These are phyloP conservation scores for Leptatherina wallacei DNA, from an alignment of 2,797 vertebrate species.

Conservation along the genomic window DNA sequence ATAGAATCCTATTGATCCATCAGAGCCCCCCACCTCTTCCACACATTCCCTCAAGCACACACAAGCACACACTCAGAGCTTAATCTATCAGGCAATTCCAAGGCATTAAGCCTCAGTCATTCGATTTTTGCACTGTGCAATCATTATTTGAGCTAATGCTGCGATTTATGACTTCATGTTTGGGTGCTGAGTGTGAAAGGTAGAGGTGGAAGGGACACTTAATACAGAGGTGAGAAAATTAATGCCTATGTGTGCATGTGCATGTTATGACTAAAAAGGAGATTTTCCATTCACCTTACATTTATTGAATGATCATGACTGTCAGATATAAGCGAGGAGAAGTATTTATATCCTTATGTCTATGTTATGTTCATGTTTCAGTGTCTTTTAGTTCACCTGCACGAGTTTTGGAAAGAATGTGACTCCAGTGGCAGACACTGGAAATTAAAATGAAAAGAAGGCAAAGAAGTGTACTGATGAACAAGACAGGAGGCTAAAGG, in stretches of 20 bases:
- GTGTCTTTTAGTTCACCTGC: neutral
- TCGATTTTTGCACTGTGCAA: conserved; percentile 65
- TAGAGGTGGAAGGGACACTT: conserved; percentile 19
- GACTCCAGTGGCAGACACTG: conserved; percentile 37
- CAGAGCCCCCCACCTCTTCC: conserved; percentile 13
- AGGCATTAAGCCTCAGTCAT: conserved; percentile 61
- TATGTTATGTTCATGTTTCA: neutral
- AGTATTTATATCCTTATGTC: neutral
- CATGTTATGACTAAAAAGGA: conserved; percentile 10
- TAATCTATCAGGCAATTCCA: conserved; percentile 68
- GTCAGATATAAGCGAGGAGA: conserved; percentile 20
- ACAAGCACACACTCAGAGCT: conserved; percentile 53
- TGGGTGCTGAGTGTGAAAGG: conserved; percentile 60
- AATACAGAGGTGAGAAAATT: conserved; percentile 21
- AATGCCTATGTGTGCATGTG: conserved; percentile 15
- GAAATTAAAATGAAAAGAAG: conserved; percentile 42
- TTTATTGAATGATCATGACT: conserved; percentile 23
- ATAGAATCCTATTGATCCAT: conserved; percentile 64
- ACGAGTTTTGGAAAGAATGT: conserved; percentile 9
- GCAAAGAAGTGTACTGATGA: conserved; percentile 42
- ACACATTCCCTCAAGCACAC: conserved; percentile 33
- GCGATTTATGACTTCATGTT: conserved; percentile 74
- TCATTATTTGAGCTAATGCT: conserved; percentile 80
- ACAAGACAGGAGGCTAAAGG: conserved; percentile 44
- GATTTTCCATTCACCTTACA: neutral